A percentile compares a stretch with the other conserved stretches of the same genome.
These are phyloP conservation scores for Hypena proboscidalis DNA, from an alignment of 2,888 invertebrate species.

Conservation along the genomic window DNA sequence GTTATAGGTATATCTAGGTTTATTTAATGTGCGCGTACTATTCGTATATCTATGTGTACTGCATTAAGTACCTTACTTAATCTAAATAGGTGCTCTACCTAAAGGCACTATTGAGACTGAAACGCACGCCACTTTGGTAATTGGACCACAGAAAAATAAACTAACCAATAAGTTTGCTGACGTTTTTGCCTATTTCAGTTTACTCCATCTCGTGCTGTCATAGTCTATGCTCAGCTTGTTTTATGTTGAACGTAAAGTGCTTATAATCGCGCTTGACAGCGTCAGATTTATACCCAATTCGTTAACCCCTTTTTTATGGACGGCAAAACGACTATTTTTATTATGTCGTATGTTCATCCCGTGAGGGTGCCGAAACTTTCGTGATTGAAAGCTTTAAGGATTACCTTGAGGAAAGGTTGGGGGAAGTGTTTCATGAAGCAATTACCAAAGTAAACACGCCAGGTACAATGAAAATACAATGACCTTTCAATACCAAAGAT, in stretches of 20 bases:
- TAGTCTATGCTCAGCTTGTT: constrained; percentile 31
- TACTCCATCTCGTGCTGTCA: constrained; percentile 8
- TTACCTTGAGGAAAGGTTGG: background rate
- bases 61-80: too few relatives aligned
- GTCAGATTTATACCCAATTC: constrained; percentile 43
- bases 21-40: too few relatives aligned
- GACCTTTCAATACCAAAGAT: too few relatives aligned
- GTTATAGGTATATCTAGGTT: too few relatives aligned
- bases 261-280: constrained; percentile 49
- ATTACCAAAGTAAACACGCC: too few relatives aligned
- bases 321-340: constrained; percentile 38
- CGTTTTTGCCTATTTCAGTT: background rate
- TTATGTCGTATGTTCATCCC: constrained; percentile 29
- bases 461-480: too few relatives aligned
- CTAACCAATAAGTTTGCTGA: too few relatives aligned
- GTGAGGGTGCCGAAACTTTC: constrained; percentile 20
- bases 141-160: too few relatives aligned
- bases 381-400: background rate
- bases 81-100: too few relatives aligned
- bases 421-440: background rate
- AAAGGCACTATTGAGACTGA: too few relatives aligned
- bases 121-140: too few relatives aligned
- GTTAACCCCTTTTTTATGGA: constrained; percentile 46
- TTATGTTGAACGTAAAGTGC: constrained; percentile 54
- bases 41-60: too few relatives aligned